A percentile compares a stretch with the other conserved stretches of the same genome.
phyloP scores from a whole-genome alignment of 2,113 vertebrate species.

The Cinclus cinclus region DNA sequence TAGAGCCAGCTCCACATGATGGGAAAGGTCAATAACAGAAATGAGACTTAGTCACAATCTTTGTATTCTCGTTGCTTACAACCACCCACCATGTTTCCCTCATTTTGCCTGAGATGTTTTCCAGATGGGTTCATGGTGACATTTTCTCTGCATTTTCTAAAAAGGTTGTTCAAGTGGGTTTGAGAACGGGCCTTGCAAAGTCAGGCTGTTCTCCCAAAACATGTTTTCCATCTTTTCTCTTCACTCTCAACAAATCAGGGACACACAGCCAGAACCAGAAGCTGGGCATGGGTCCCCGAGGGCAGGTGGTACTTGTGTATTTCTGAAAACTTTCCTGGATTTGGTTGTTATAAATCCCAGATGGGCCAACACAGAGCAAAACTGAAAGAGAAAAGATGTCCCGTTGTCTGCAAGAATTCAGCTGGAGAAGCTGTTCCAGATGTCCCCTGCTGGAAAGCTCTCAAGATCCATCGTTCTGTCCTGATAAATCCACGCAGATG shows the following conservation, averaged over 20 bases:
- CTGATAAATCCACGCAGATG: rapidly evolving
- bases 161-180: background rate
- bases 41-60: background rate
- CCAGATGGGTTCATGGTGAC: background rate
- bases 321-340: background rate
- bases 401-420: background rate
- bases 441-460: background rate
- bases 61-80: background rate
- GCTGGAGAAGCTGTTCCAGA: background rate
- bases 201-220: background rate
- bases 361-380: background rate
- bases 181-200: background rate
- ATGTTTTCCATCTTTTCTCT: background rate
- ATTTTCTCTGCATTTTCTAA: background rate
- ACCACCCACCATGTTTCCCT: background rate
- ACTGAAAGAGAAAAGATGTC: background rate
- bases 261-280: background rate
- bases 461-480: background rate
- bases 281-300: background rate
- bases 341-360: background rate
- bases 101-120: background rate
- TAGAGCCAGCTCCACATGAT: background rate
- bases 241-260: background rate
- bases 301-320: background rate
- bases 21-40: background rate